Conservation (phyloP, 2,113 vertebrate genomes). For the Syrmaticus mikado region DNA sequence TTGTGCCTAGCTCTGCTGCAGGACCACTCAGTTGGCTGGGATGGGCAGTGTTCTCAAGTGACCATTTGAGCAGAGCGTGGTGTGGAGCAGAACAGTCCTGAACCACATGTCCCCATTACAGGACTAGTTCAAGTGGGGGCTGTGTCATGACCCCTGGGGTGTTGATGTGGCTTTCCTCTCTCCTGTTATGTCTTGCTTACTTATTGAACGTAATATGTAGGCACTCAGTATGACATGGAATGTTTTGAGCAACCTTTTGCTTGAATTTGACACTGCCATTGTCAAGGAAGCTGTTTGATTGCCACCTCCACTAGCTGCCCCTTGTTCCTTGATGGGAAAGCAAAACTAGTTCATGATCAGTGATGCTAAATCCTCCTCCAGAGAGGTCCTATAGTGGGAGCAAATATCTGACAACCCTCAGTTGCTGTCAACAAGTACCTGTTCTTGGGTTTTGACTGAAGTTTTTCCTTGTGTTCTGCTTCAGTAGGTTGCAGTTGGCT, state of each 20-base stretch:
- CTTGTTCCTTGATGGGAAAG: not conserved
- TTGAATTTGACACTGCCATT: not conserved
- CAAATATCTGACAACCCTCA: not conserved
- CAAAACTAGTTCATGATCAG: not conserved
- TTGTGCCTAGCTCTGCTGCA: not conserved
- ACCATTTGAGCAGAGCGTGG: fast-evolving
- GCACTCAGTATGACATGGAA: not conserved
- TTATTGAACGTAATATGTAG: not conserved
- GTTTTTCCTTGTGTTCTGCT: not conserved
- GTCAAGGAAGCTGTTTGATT: not conserved
- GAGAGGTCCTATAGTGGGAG: not conserved
- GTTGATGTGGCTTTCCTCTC: not conserved
- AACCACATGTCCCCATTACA: fast-evolving
- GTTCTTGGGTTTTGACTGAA: not conserved
- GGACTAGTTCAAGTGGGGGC: not conserved
- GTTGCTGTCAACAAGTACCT: not conserved
- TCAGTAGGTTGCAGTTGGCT: not conserved
- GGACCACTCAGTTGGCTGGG: not conserved
- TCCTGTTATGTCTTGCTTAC: not conserved
- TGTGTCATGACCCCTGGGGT: not conserved
- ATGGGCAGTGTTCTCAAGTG: not conserved
- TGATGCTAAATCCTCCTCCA: not conserved
- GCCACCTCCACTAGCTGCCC: fast-evolving
- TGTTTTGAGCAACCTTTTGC: not conserved
- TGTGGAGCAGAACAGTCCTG: not conserved